These are phyloP conservation scores for Protosalanx chinensis DNA, from an alignment of 2,797 vertebrate genomes.

Conservation along the genomic window DNA sequence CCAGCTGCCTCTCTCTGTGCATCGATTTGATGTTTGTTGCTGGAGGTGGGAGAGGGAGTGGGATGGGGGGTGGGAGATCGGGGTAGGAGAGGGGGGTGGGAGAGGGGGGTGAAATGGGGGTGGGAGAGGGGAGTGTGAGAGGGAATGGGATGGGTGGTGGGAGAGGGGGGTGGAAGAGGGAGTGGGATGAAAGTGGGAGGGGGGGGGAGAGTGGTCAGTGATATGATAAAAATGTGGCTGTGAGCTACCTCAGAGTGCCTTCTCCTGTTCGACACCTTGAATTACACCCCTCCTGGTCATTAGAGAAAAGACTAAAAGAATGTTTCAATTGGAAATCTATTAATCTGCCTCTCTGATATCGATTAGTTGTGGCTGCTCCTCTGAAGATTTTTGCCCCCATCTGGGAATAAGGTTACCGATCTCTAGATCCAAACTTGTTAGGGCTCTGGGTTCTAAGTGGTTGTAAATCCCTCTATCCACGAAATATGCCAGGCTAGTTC, in stretches of 20 bases:
- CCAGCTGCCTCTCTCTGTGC: conserved; percentile 6
- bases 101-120: background rate
- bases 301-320: conserved; percentile 41
- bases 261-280: conserved; percentile 56
- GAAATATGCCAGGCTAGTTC: no score
- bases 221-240: conserved; percentile 50
- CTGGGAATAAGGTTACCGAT: conserved; percentile 38
- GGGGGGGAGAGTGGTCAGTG: conserved; percentile 21
- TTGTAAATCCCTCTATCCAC: conserved; percentile 1
- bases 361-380: conserved; percentile 49
- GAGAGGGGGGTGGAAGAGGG: background rate
- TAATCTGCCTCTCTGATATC: conserved; percentile 57
- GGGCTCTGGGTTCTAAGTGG: conserved; percentile 7
- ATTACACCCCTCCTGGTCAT: conserved; percentile 54
- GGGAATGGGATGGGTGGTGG: no score
- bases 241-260: conserved; percentile 47
- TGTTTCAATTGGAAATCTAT: conserved; percentile 61
- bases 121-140: background rate
- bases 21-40: conserved; percentile 23
- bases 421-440: conserved; percentile 1
- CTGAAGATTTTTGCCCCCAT: conserved; percentile 21
- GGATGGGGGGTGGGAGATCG: background rate
- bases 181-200: background rate
- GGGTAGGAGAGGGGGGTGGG: background rate
- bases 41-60: background rate